Conservation (phyloP, 2,888 invertebrate genomes). For the Aquatica leii region DNA sequence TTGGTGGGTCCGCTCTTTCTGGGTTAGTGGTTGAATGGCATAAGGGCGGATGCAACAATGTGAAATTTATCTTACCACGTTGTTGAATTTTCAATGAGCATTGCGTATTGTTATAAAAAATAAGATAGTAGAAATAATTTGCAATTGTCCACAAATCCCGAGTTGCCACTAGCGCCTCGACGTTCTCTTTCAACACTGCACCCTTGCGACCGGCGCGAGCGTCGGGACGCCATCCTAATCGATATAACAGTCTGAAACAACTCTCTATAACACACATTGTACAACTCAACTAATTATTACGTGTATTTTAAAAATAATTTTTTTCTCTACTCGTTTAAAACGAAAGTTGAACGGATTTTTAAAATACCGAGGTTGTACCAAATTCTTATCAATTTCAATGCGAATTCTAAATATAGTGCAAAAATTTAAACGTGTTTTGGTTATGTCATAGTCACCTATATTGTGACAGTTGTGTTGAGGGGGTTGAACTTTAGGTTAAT, state of each 20-base stretch:
- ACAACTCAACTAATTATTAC: constrained; percentile 35
- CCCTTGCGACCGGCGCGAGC: constrained; percentile 52
- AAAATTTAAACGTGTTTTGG: constrained; percentile 35
- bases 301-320: constrained; percentile 27
- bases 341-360: neutral
- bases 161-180: constrained; percentile 42
- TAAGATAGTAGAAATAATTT: too few relatives aligned
- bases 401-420: constrained; percentile 9
- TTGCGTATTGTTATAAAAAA: too few relatives aligned
- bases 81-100: too few relatives aligned
- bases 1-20: too few relatives aligned
- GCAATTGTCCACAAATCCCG: constrained; percentile 32
- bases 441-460: constrained; percentile 43
- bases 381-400: neutral
- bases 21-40: too few relatives aligned
- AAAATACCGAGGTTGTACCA: too few relatives aligned
- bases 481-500: constrained; percentile 40
- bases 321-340: constrained; percentile 2
- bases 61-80: too few relatives aligned
- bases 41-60: too few relatives aligned
- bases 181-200: constrained; percentile 48
- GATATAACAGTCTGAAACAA: constrained; percentile 58
- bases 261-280: constrained; percentile 50
- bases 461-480: constrained; percentile 40
- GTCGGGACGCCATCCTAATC: constrained; percentile 54